A percentile compares a stretch with the other conserved stretches of the same genome.
Evolutionary conservation across 2,888 invertebrate genomes (phyloP).

Genomic region (Tetanocera ferruginea): DNA sequence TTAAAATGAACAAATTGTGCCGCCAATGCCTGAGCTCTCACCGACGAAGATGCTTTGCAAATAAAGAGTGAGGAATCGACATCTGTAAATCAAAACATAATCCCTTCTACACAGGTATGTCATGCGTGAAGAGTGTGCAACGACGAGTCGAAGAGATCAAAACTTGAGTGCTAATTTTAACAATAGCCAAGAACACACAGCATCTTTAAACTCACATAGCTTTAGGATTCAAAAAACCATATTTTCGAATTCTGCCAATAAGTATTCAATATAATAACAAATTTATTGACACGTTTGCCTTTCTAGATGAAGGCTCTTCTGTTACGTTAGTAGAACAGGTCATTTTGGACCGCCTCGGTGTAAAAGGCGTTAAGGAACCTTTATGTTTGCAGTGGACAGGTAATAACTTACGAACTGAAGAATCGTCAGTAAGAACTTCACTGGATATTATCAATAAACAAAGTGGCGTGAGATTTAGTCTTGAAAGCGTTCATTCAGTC

Average conservation of each 20-base stretch:
- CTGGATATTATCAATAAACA: too few relatives aligned
- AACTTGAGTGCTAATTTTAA: constrained; percentile 3
- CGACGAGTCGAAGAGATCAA: neutral
- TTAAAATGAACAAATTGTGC: neutral
- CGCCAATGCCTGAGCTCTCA: constrained; percentile 10
- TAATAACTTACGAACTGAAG: too few relatives aligned
- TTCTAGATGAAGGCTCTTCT: constrained; percentile 15
- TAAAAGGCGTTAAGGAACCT: constrained; percentile 15
- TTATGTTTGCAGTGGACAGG: constrained; percentile 7
- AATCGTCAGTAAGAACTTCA: too few relatives aligned
- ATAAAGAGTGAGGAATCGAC: neutral
- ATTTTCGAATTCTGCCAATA: constrained; percentile 32
- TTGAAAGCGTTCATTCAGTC: too few relatives aligned
- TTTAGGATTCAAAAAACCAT: constrained; percentile 3
- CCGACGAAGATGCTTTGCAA: neutral
- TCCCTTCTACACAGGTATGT: too few relatives aligned
- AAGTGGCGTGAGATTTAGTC: too few relatives aligned
- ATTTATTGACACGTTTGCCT: constrained; percentile 11
- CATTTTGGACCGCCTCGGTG: neutral
- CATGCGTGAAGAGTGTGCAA: too few relatives aligned
- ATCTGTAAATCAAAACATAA: too few relatives aligned
- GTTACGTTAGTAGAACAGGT: neutral
- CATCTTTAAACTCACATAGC: neutral
- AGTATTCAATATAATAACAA: constrained; percentile 9
- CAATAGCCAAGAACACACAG: neutral